These are phyloP conservation scores for Punctoribates punctum DNA, from an alignment of 2,888 invertebrate genomes.

Conservation along the genomic window DNA sequence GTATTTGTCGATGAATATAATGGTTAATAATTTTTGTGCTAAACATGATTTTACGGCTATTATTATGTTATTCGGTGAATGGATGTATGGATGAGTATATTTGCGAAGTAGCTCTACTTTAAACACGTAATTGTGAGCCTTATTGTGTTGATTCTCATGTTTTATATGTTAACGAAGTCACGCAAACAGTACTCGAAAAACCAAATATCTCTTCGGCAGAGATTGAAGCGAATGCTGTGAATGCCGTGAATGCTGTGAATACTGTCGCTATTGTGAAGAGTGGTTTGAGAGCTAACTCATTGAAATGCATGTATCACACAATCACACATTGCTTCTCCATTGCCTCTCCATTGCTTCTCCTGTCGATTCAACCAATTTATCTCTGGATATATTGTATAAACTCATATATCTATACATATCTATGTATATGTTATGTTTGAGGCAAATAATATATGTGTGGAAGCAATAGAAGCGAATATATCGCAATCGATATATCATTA, in stretches of 20 bases:
- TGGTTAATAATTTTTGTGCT: not conserved
- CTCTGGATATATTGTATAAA: constrained; percentile 10
- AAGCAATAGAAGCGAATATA: constrained; percentile 23
- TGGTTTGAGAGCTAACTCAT: not conserved
- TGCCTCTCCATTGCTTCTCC: no score
- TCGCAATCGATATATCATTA: constrained; percentile 32
- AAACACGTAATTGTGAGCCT: not conserved
- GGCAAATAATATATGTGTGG: constrained; percentile 15
- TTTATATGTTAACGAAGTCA: constrained; percentile 35
- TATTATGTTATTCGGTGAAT: constrained; percentile 1
- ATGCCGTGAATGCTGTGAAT: no score
- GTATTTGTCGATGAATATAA: not conserved
- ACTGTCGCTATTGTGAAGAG: not conserved
- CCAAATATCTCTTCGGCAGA: not conserved
- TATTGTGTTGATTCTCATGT: constrained; percentile 24
- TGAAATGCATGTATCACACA: constrained; percentile 20
- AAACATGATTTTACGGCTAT: constrained; percentile 13
- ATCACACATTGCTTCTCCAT: no score
- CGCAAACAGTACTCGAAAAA: constrained; percentile 32
- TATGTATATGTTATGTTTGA: constrained; percentile 16
- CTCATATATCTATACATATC: not conserved
- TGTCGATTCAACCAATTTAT: constrained; percentile 18
- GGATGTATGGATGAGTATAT: constrained; percentile 14
- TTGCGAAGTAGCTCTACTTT: constrained; percentile 13
- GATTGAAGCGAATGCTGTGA: not conserved